These are phyloP conservation scores for Torymus texanus DNA, from an alignment of 2,888 invertebrate species.

Conservation along the genomic window DNA sequence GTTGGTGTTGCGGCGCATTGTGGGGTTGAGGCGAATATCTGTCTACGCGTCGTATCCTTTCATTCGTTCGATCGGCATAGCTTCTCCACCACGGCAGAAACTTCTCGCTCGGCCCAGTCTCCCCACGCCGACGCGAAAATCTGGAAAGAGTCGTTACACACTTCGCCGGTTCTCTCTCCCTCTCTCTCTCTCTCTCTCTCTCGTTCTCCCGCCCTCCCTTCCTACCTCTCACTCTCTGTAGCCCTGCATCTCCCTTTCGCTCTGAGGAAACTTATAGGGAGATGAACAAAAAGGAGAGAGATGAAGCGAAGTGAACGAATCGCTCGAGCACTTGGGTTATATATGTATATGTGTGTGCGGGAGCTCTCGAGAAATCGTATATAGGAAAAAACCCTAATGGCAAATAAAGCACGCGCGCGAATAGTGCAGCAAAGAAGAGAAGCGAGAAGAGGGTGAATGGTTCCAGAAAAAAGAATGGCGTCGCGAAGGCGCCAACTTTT, in stretches of 20 bases:
- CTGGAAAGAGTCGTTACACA: conserved; percentile 45
- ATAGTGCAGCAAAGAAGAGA: neutral
- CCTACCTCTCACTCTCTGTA: conserved; percentile 4
- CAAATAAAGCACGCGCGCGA: conserved; percentile 44
- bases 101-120: too few relatives aligned
- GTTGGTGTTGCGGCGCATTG: too few relatives aligned
- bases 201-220: conserved; percentile 16
- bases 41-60: conserved; percentile 12
- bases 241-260: neutral
- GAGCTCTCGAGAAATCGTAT: conserved; percentile 25
- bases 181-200: conserved; percentile 15
- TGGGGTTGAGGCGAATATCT: conserved; percentile 4
- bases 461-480: conserved; percentile 27
- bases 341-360: neutral
- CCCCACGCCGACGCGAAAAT: conserved; percentile 13
- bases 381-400: conserved; percentile 39
- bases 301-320: conserved; percentile 7
- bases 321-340: conserved; percentile 19
- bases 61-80: conserved; percentile 23
- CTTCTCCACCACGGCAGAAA: too few relatives aligned
- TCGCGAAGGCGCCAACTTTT: conserved; percentile 32
- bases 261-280: conserved; percentile 38
- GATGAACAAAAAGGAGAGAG: conserved; percentile 31
- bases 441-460: neutral
- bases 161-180: conserved; percentile 22